Conservation (phyloP, 2,113 vertebrate genomes). For the Phalacrocorax carbo region DNA sequence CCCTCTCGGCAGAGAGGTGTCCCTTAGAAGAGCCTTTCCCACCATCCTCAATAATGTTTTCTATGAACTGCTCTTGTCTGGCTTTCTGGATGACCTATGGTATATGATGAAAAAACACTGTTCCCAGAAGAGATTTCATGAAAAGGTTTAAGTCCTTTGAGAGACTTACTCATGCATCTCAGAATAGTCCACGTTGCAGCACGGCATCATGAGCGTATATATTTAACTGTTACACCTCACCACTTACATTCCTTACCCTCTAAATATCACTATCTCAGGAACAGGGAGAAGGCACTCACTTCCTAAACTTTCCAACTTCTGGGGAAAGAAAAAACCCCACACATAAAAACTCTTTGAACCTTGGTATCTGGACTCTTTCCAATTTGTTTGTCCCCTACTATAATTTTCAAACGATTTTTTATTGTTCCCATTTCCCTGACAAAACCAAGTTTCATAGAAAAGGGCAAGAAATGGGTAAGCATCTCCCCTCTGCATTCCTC, state of each 20-base stretch:
- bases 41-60: rapidly evolving
- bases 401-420: rapidly evolving
- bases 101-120: background rate
- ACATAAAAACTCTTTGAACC: background rate
- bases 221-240: background rate
- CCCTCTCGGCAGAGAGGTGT: background rate
- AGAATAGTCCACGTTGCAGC: background rate
- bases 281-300: background rate
- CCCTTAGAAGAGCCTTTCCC: background rate
- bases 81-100: background rate
- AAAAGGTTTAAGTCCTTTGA: background rate
- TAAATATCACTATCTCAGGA: background rate
- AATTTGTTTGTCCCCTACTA: background rate
- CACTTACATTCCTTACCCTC: background rate
- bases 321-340: background rate
- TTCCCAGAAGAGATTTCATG: background rate
- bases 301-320: background rate
- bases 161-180: background rate
- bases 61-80: background rate
- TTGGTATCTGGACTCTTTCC: background rate
- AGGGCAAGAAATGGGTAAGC: background rate
- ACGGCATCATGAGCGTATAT: background rate
- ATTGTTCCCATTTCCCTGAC: background rate
- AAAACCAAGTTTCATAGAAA: background rate
- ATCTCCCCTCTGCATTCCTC: background rate